These are phyloP conservation scores for Myiozetetes cayanensis DNA, from an alignment of 2,113 vertebrate genomes.

Conservation along the genomic window DNA sequence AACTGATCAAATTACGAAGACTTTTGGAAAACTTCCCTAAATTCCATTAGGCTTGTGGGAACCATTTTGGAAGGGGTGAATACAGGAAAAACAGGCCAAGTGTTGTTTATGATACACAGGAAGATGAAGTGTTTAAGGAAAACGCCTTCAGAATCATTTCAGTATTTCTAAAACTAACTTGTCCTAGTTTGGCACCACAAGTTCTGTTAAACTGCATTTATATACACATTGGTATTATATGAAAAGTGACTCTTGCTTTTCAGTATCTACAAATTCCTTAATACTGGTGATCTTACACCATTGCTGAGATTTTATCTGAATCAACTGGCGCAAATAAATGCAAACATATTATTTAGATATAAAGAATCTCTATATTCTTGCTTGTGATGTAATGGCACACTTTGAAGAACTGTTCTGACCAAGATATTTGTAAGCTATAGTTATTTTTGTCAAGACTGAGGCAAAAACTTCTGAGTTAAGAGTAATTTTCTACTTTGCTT, in stretches of 20 bases:
- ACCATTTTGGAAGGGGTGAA: background rate
- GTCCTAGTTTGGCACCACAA: background rate
- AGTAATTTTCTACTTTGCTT: background rate
- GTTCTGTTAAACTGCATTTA: background rate
- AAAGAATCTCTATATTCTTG: background rate
- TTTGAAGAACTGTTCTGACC: background rate
- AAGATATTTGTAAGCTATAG: background rate
- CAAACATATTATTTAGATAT: background rate
- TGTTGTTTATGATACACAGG: background rate
- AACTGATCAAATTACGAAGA: background rate
- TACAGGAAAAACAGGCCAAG: background rate
- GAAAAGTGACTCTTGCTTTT: background rate
- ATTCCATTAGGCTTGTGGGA: background rate
- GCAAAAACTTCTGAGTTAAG: background rate
- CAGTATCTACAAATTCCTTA: background rate
- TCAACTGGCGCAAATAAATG: background rate
- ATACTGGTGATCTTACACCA: background rate
- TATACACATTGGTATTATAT: background rate
- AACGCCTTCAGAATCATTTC: background rate
- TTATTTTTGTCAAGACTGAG: background rate
- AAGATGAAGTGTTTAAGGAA: background rate
- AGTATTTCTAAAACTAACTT: background rate
- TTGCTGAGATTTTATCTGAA: background rate
- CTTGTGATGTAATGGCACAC: background rate
- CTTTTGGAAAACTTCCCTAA: background rate